Conservation (phyloP, 1,140 invertebrate genomes). For the Drosophila chauvacae region DNA sequence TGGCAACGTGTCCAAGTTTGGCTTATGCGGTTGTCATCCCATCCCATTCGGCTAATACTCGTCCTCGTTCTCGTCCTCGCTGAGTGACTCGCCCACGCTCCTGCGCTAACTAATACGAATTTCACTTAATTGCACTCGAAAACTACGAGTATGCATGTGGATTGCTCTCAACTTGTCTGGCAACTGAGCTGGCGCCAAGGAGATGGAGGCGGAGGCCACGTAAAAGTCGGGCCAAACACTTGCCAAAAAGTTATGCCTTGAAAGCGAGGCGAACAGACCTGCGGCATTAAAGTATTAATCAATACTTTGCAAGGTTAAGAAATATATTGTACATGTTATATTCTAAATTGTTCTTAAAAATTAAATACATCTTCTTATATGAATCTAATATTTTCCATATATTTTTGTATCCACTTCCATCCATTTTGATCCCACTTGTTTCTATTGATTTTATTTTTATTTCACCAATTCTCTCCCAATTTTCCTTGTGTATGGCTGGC, state of each 20-base stretch:
- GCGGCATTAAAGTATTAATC: background rate
- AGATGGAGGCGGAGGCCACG: slow-evolving; percentile 5
- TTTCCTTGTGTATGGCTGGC: slow-evolving; percentile 26
- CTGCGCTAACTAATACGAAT: slow-evolving; percentile 72
- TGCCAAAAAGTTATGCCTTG: slow-evolving; percentile 8
- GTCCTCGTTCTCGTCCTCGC: slow-evolving; percentile 31
- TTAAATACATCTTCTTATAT: background rate
- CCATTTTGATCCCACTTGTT: background rate
- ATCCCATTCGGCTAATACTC: slow-evolving; percentile 63
- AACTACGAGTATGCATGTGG: slow-evolving; percentile 70
- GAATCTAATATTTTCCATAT: background rate
- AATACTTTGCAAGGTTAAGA: background rate
- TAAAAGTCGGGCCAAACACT: slow-evolving; percentile 24
- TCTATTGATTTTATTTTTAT: background rate
- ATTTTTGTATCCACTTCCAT: too few relatives aligned
- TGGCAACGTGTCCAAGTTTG: slow-evolving; percentile 70
- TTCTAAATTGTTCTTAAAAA: background rate
- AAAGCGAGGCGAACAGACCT: background rate
- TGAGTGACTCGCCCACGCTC: slow-evolving; percentile 43
- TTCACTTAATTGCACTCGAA: slow-evolving; percentile 81
- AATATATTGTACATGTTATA: background rate
- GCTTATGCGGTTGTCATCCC: slow-evolving; percentile 54
- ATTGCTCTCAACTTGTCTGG: slow-evolving; percentile 74
- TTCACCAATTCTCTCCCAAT: background rate
- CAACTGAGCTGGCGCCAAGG: slow-evolving; percentile 38